Evolutionary conservation across 2,797 vertebrate species (phyloP), one percentile per base, ranked within the genome.

Genomic region (Streptopelia turtur): DNA sequence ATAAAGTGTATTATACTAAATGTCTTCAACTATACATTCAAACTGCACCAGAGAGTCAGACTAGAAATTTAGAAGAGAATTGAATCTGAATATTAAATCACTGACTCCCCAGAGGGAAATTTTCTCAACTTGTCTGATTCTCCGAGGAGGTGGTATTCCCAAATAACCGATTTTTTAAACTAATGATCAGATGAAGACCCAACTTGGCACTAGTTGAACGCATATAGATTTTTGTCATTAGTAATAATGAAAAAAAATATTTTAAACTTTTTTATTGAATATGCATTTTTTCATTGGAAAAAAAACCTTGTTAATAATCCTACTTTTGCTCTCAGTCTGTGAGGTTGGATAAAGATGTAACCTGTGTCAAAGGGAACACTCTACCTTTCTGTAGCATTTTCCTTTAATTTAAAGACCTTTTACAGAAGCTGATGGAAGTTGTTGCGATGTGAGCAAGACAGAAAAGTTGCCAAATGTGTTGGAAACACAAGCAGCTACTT

Each of bases 61-160:
- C 21, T 69, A 82, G 80, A 72, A 88, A 76, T 60, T 63, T 86
- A 79, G 79, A 94, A 69, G 50, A 81, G 23, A 89, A 81, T 50
- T 82, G 52, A 91, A 70, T 90, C 63, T 76, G 77, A 84, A 64
- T 82, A 80, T 82, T 91, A 95, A 91, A 87, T 53, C 18, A 28
- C 9, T 1, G 2, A 65, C 65, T 93, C 82, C 93, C 91, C 3
- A 4, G 64, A 68, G 93, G 47, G 60, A 77, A 71, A 79, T 72
- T 78, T 96, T 94, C 68, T 91, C 77, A 84, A 81, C 77, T 90
- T 91, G 45, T 74, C 70, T 94, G 85, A 72, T 90, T 86, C 95
- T 94, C 91, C 56, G 76, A 87, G 90, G 94, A 95, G 77, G 41
- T 3, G 1, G 25, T 93, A 94, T 93, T 94, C 91, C 87, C 94